phyloP scores from a whole-genome alignment of 2,113 vertebrate genomes.

The Saccopteryx leptura region DNA sequence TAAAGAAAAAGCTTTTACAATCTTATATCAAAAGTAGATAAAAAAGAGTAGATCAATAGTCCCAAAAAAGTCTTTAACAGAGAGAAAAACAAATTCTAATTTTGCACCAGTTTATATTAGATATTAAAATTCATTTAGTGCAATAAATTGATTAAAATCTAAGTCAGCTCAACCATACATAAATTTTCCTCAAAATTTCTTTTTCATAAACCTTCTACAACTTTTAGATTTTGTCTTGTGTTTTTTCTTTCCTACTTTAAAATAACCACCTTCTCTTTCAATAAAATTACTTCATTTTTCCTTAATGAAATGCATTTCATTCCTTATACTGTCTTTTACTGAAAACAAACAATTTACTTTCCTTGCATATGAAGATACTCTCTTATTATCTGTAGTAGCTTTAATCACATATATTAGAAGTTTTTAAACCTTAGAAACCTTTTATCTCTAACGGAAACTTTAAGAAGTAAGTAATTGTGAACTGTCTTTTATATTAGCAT shows the following conservation, averaged over 20 bases:
- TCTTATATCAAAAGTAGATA: neutral
- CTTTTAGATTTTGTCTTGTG: neutral
- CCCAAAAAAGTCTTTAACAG: neutral
- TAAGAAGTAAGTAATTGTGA: neutral
- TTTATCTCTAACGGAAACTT: neutral
- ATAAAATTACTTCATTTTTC: neutral
- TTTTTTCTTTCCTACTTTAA: neutral
- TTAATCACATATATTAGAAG: neutral
- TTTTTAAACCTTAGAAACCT: neutral
- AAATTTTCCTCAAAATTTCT: neutral
- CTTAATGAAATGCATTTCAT: neutral
- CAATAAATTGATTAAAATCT: neutral
- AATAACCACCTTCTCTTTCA: neutral
- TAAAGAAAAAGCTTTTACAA: neutral
- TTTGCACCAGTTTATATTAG: neutral
- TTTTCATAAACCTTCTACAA: neutral
- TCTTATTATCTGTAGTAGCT: neutral
- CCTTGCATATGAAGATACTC: neutral
- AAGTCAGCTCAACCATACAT: neutral
- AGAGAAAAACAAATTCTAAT: neutral
- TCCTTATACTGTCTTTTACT: neutral
- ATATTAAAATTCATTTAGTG: neutral
- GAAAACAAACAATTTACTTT: neutral
- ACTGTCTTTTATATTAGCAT: neutral
- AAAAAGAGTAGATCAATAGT: neutral